A percentile compares a stretch with the other conserved stretches of the same genome.
phyloP scores from a whole-genome alignment of 2,888 invertebrate species.

The Drosophila vallismaia region DNA sequence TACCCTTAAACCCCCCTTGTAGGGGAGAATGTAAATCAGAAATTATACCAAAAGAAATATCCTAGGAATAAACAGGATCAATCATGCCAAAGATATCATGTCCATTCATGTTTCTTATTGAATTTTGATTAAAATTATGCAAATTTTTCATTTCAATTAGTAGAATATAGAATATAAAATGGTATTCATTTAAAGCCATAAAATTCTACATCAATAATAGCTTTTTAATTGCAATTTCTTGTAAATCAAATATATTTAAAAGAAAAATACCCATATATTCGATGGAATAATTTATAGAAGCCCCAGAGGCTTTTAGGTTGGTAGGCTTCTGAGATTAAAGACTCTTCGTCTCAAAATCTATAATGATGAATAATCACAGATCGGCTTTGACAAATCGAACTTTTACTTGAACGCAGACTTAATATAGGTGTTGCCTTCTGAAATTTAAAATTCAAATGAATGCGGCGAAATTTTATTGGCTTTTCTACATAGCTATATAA shows the following conservation, averaged over 20 bases:
- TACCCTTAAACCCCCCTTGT: too few species aligned
- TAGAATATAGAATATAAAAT: too few species aligned
- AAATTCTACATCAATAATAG: background rate
- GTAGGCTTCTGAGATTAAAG: conserved; percentile 2
- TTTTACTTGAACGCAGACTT: conserved; percentile 29
- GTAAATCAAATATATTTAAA: background rate
- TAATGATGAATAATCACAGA: conserved; percentile 55
- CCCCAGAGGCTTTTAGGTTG: conserved; percentile 5
- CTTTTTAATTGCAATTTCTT: conserved; percentile 31
- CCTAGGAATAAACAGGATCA: too few species aligned
- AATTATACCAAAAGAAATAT: too few species aligned
- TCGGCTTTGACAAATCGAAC: conserved; percentile 63
- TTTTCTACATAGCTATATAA: conserved; percentile 9
- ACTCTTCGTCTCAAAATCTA: background rate
- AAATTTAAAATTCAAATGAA: conserved; percentile 57
- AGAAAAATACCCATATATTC: too few species aligned
- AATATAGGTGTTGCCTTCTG: conserved; percentile 33
- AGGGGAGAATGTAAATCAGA: too few species aligned
- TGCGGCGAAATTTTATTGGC: conserved; percentile 50
- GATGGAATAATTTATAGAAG: conserved; percentile 60
- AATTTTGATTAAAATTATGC: too few species aligned
- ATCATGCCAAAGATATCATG: too few species aligned
- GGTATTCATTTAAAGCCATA: too few species aligned
- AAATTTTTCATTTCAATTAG: too few species aligned
- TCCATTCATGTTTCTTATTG: too few species aligned